Evolutionary conservation across 2,797 vertebrate genomes (phyloP).

Genomic region (Sciurus carolinensis): DNA sequence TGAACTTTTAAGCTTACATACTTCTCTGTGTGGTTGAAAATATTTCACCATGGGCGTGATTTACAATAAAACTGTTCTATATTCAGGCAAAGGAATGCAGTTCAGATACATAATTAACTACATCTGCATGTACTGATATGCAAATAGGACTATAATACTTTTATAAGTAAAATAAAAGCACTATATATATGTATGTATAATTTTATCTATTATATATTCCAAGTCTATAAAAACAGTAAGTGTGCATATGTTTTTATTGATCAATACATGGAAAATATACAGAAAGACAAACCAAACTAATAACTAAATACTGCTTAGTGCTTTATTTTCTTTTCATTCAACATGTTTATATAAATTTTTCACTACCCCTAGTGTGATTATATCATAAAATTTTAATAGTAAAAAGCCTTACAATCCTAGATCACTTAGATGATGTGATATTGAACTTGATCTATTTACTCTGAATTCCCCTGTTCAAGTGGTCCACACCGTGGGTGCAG

Average conservation of each 20-base stretch:
- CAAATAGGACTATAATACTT: not conserved
- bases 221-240: not conserved
- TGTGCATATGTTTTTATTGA: not conserved
- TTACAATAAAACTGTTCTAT: not conserved
- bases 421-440: not conserved
- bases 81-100: not conserved
- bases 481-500: not conserved
- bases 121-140: not conserved
- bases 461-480: not conserved
- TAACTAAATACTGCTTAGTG: not conserved
- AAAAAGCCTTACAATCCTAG: not conserved
- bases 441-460: not conserved
- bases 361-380: not conserved
- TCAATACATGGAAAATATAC: not conserved
- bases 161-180: not conserved
- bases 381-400: not conserved
- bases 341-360: not conserved
- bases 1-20: conserved; percentile 27
- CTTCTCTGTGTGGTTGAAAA: not conserved
- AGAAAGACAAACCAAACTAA: not conserved
- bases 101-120: not conserved
- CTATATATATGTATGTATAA: not conserved
- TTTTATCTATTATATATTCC: not conserved
- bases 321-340: conserved; percentile 10
- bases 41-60: not conserved